Evolutionary conservation across 2,888 invertebrate species (phyloP), one percentile per base, ranked within the genome.

Genomic region (Sphaerophoria taeniata): DNA sequence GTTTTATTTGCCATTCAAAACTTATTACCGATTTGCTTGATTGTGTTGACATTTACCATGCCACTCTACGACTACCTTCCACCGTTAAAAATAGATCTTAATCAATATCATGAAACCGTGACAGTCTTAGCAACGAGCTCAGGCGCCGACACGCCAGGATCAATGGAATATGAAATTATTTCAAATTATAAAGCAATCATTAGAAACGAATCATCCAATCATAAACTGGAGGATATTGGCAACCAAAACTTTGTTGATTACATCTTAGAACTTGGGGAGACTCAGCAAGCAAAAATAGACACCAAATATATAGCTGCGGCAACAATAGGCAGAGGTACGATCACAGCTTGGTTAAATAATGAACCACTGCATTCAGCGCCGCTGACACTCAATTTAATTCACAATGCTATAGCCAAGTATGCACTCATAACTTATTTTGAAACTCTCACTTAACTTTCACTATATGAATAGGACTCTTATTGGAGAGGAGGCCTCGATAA

Each of bases 41-140:
- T 33, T 31, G 94, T 0, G 92, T 96, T 72, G 96, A 96, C 92
- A 92, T 96, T 33, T n/a, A 84, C 94, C 2, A 94, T 97, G 69
- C 96, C 97, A 0, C 91, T 96, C 0, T 84, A 95, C 73, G 95
- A 94, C 92, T 93, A 94, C 87, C 92, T 95, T 12, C 93, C 94
- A 0, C 90, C 94, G 0, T 89, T 91, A 5, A 87, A 84, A 1
- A 79, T 90, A 31, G 72, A 78, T 0, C 65, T 90, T 11, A 74
- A 65, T 0, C 89, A 90, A 56, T 91, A 90, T 86, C 89, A 90
- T 0, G 0, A 58, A 5, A 88, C 89, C 0, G 88, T 89, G 7
- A 89, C 91, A 0, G 87, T 91, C 0, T 56, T 91, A 60, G 91
- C 90, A 39, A 84, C 78, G 5, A 47, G 34, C 3, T 4, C 76